phyloP scores from a whole-genome alignment of 2,888 invertebrate species.

The Hymenopus coronatus region DNA sequence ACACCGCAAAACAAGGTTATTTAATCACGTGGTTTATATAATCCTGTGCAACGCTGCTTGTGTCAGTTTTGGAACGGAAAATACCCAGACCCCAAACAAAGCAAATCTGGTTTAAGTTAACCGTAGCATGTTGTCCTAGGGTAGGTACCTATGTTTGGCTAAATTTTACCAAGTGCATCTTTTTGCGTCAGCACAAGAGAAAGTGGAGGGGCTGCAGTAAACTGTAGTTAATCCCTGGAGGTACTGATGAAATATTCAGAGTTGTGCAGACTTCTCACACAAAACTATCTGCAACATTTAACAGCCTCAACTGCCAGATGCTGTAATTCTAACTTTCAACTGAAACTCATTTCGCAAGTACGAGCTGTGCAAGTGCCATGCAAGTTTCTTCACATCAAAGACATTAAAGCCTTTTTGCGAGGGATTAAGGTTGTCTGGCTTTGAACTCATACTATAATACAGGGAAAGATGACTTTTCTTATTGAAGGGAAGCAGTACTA shows the following conservation, averaged over 20 bases:
- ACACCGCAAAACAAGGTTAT: no score
- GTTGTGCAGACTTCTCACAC: not conserved
- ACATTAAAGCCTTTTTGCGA: not conserved
- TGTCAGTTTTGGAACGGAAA: not conserved
- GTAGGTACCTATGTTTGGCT: no score
- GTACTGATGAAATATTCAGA: not conserved
- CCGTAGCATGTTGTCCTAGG: not conserved
- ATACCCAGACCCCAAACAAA: not conserved
- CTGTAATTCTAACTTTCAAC: not conserved
- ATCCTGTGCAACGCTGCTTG: not conserved
- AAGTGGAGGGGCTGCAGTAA: not conserved
- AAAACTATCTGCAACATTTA: not conserved
- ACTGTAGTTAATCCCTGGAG: not conserved
- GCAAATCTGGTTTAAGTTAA: no score
- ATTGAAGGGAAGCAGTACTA: no score
- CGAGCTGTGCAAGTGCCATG: not conserved
- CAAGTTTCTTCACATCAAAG: not conserved
- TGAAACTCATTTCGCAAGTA: not conserved
- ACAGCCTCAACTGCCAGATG: not conserved
- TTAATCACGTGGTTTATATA: not conserved
- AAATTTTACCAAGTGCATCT: not conserved
- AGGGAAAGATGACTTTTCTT: no score
- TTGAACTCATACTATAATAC: no score
- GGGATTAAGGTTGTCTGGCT: no score
- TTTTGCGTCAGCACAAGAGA: not conserved